Percentiles rank a stretch among this genome's conserved stretches.
phyloP scores from a whole-genome alignment of 1,140 invertebrate genomes.

The Zaprionus ghesquierei region DNA sequence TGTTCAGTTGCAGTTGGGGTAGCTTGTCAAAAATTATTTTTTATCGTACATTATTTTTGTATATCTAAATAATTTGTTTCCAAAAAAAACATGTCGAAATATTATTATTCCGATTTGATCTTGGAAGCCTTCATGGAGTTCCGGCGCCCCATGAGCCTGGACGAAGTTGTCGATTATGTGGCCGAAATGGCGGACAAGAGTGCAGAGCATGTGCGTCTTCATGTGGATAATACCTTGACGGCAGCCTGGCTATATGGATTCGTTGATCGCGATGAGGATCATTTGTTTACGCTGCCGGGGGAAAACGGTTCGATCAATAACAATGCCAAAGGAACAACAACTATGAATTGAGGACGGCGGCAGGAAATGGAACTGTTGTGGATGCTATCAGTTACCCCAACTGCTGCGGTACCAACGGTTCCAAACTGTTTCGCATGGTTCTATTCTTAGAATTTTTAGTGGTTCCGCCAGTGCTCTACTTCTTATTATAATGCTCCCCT shows the following conservation, averaged over 20 bases:
- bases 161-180: slow-evolving; percentile 55
- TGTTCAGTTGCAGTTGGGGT: background rate
- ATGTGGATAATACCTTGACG: slow-evolving; percentile 59
- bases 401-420: too few relatives aligned
- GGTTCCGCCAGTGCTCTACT: too few relatives aligned
- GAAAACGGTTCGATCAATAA: too few relatives aligned
- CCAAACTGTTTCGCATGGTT: too few relatives aligned
- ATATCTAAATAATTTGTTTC: background rate
- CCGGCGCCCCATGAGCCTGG: slow-evolving; percentile 42
- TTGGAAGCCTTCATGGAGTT: slow-evolving; percentile 61
- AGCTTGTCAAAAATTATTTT: background rate
- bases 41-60: background rate
- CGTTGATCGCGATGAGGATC: slow-evolving; percentile 7
- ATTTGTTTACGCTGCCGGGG: slow-evolving; percentile 10
- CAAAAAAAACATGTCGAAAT: slow-evolving; percentile 40
- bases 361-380: too few relatives aligned
- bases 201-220: slow-evolving; percentile 38
- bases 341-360: too few relatives aligned
- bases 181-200: slow-evolving; percentile 55
- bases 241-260: slow-evolving; percentile 63
- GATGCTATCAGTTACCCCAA: too few relatives aligned
- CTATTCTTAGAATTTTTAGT: too few relatives aligned
- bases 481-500: too few relatives aligned
- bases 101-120: slow-evolving; percentile 52
- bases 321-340: too few relatives aligned